Evolutionary conservation across 2,797 vertebrate species (phyloP).

Genomic region (Tolypeutes matacus): DNA sequence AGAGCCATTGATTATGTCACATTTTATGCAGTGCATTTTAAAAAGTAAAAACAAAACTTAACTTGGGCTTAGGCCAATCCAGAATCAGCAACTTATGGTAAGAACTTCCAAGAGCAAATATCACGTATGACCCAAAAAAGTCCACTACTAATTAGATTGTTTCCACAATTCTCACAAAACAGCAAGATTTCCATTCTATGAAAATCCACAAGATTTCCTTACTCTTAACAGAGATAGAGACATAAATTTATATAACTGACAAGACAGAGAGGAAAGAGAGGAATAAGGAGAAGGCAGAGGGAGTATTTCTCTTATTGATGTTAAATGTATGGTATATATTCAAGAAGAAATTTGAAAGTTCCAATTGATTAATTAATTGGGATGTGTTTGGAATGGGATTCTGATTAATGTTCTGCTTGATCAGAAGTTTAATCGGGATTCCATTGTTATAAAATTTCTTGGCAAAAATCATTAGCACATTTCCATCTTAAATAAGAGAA

Average conservation of each 20-base stretch:
- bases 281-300: no score
- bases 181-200: background rate
- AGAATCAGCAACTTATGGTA: no score
- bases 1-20: background rate
- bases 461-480: background rate
- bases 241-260: background rate
- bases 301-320: background rate
- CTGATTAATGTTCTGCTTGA: background rate
- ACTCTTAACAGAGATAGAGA: background rate
- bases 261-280: background rate
- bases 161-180: background rate
- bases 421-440: background rate
- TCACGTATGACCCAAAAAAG: background rate
- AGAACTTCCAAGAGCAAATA: background rate
- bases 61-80: background rate
- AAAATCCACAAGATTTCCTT: background rate
- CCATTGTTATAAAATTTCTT: background rate
- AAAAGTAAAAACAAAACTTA: background rate
- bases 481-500: background rate
- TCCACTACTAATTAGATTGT: rapidly evolving
- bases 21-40: background rate
- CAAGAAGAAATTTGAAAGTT: background rate
- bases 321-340: no score
- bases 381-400: background rate
- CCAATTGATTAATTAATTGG: no score